Evolutionary conservation across 2,888 invertebrate genomes (phyloP).

Genomic region (Harpalus rubripes): DNA sequence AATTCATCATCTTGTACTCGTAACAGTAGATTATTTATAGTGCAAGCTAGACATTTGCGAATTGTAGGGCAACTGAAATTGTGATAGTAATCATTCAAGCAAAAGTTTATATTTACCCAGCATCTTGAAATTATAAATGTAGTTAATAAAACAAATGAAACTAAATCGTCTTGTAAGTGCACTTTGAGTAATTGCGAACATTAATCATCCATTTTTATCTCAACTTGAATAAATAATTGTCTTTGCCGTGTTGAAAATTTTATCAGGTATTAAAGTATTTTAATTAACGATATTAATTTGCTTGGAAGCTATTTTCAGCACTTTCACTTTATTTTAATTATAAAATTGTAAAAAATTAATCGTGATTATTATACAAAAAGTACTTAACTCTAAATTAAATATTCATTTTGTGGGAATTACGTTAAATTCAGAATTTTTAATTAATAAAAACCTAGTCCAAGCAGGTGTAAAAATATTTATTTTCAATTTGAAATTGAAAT

Average conservation of each 20-base stretch:
- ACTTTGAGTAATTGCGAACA: conserved; percentile 1
- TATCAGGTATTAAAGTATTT: conserved; percentile 3
- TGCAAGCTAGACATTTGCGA: background rate
- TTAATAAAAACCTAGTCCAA: background rate
- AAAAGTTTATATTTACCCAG: conserved; percentile 6
- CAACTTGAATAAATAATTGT: background rate
- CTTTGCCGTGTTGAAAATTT: background rate
- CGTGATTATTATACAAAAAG: no score
- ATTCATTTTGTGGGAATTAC: background rate
- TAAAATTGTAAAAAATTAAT: background rate
- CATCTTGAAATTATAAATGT: conserved; percentile 7
- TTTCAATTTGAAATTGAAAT: background rate
- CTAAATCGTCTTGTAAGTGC: conserved; percentile 1
- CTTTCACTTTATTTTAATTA: background rate
- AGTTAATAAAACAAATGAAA: conserved; percentile 4
- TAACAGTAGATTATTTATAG: background rate
- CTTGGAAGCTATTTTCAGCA: background rate
- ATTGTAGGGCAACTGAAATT: background rate
- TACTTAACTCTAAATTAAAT: background rate
- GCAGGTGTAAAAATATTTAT: conserved; percentile 12
- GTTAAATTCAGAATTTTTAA: background rate
- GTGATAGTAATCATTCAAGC: conserved; percentile 2
- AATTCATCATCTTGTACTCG: background rate
- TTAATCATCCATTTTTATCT: conserved; percentile 7
- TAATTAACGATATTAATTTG: background rate